A percentile compares a stretch with the other conserved stretches of the same genome.
These are phyloP conservation scores for Glareola pratincola DNA, from an alignment of 2,113 vertebrate species.

Conservation along the genomic window DNA sequence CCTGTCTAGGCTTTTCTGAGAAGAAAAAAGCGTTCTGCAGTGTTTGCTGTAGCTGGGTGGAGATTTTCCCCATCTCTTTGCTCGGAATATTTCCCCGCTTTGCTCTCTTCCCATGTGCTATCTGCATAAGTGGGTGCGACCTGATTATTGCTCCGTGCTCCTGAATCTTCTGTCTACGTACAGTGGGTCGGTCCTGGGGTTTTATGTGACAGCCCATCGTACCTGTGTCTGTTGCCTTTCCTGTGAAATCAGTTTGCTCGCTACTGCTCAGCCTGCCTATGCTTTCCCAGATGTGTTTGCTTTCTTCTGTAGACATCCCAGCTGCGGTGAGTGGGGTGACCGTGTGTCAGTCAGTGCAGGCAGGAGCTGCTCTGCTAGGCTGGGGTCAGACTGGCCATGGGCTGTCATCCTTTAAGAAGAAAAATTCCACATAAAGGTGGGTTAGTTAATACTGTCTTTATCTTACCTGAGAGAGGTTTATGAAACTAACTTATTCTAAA, in stretches of 20 bases:
- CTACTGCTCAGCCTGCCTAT: neutral
- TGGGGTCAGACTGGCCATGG: rapidly evolving
- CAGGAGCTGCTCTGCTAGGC: neutral
- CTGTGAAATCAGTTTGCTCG: neutral
- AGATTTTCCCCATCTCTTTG: neutral
- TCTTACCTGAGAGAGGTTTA: neutral
- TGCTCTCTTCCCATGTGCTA: neutral
- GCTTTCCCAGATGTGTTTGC: neutral
- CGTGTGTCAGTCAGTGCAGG: neutral
- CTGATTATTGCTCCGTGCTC: neutral
- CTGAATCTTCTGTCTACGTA: neutral
- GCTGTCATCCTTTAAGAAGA: neutral
- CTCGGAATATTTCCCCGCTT: neutral
- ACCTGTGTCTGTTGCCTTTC: neutral
- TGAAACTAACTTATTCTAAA: neutral
- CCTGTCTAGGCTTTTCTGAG: neutral
- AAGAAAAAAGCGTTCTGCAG: neutral
- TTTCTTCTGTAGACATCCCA: neutral
- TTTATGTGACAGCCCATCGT: neutral
- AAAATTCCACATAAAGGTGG: neutral
- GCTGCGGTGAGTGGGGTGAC: rapidly evolving
- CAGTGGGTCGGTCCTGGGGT: neutral
- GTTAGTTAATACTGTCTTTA: neutral
- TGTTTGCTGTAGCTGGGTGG: neutral
- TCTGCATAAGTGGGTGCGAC: neutral